phyloP scores from a whole-genome alignment of 2,113 vertebrate genomes.

The Sinocyclocheilus anshuiensis region DNA sequence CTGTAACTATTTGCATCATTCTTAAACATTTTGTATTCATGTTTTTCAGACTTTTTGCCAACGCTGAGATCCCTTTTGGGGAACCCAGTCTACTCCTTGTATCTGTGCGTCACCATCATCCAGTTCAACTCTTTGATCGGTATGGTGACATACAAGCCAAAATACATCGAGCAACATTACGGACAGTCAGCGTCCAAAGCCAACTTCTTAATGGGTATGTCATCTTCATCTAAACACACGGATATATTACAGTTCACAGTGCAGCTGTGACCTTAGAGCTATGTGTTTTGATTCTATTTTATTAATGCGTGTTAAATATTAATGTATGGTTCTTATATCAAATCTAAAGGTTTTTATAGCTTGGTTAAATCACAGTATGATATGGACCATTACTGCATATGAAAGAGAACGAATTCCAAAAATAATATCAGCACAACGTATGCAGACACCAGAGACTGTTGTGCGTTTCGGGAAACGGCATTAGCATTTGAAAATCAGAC shows the following conservation, averaged over 20 bases:
- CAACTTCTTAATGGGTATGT: constrained; percentile 92
- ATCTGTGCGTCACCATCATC: constrained; percentile 84
- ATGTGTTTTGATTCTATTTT: constrained; percentile 2
- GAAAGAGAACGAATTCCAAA: constrained; percentile 29
- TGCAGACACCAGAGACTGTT: background rate
- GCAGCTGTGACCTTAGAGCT: constrained; percentile 18
- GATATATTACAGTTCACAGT: background rate
- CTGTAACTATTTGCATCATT: background rate
- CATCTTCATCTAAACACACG: background rate
- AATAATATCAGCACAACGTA: constrained; percentile 21
- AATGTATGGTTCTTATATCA: constrained; percentile 1
- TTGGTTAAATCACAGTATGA: constrained; percentile 17
- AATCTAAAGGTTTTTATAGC: background rate
- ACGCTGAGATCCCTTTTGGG: constrained; percentile 85
- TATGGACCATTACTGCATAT: background rate
- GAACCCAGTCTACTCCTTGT: constrained; percentile 85
- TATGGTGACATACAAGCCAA: constrained; percentile 95
- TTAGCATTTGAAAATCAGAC: background rate
- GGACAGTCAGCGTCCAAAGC: constrained; percentile 88
- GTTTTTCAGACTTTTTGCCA: constrained; percentile 85
- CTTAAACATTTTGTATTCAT: background rate
- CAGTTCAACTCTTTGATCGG: constrained; percentile 94
- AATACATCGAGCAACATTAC: constrained; percentile 95
- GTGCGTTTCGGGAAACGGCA: background rate
- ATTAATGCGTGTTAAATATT: constrained; percentile 18